Evolutionary conservation across 2,113 vertebrate genomes (phyloP), one percentile per base, ranked within the genome.

Genomic region (Dicaeum eximium): DNA sequence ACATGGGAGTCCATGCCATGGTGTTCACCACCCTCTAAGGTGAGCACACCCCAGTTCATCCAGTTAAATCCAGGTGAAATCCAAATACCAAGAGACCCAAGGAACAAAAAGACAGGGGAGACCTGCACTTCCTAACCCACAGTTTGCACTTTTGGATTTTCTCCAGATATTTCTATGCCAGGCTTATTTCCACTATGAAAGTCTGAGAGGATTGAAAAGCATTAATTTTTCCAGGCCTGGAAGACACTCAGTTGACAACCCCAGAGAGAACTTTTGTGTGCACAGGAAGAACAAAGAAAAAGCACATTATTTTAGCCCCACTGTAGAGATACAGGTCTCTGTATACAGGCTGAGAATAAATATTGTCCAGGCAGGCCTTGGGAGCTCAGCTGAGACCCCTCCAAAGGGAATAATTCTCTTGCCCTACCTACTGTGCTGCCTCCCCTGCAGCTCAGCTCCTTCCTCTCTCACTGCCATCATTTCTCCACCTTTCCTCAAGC

Each of bases 1-100:
- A 18, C 60, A 30, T 2, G 12, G 15, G 71, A 72, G 4, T 4
- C 60, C 37, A 27, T 44, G 38, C 48, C 25, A 13, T 13, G 23
- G 27, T 18, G 18, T 3, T 54, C 50, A 7, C 38, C 72, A 3
- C 31, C 14, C 30, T 2, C 2, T 13, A 56, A 51, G 19, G 28
- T 31, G 10, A 81, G 3, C 1, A 0, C 5, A 27, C 1, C 22
- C 40, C 9, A 6, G 5, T 6, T 50, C 48, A 56, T 24, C 70
- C 31, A 45, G 42, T 16, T 70, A 40, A 78, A 78, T 23, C 40
- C 4, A 1, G 15, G 19, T 38, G 14, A 90, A 79, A 93, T 3
- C 3, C 66, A 75, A 22, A 45, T n/a, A 24, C 28, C 6, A 2
- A 37, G 53, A 69, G 48, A 44, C 25, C 22, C 33, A n/a, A 66